Base-by-base conservation (phyloP, 2,797 vertebrate genomes). In the Gymnodraco acuticeps region DNA sequence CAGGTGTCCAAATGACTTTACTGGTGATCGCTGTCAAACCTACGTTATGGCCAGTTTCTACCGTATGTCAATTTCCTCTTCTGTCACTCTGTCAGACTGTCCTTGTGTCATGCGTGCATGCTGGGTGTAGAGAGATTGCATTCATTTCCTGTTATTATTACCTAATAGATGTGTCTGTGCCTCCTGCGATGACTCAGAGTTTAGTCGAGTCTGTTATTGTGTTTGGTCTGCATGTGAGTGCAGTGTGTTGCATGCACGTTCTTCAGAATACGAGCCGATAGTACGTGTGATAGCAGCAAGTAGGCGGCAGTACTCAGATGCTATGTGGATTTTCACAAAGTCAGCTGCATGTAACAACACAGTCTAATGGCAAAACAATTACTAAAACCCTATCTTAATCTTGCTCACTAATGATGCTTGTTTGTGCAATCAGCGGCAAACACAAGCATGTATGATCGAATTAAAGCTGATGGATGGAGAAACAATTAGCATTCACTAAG, bases 41-140 rank as follows among this genome's bases (percentile, higher is more conserved):
- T 99, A 97, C 97, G 97, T 98, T 97, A 99, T 99, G 98, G 97
- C 97, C 97, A 97, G 98, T 98, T 99, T 99, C 96, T 99, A 98
- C 98, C 97, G 98, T 99, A 99, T 98, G 98, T 99, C 96, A 96
- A 97, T 95, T 97, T 96, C 96, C 94, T 93, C 89, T 95, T 95
- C 93, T 97, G 92, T 96, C 96, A 94, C 86, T 87, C 85, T 92
- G 89, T 91, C 87, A 63, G 86, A 90, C 89, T 89, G 89, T 86
- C 77, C 77, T 83, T 0, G 74, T 88, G 88, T 77, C 65, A 88
- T 83, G 90, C 62, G 88, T 92, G 94, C 90, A 95, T 92, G 94
- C 68, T 74, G 65, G 64, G 78, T 84, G 68, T 86, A 73, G 86
- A 82, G 64, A 73, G 65, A 73, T 53, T 86, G 71, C 66, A 81